Evolutionary conservation across 2,113 vertebrate species (phyloP), one percentile per base, ranked within the genome.

Genomic region (Verasper variegatus): DNA sequence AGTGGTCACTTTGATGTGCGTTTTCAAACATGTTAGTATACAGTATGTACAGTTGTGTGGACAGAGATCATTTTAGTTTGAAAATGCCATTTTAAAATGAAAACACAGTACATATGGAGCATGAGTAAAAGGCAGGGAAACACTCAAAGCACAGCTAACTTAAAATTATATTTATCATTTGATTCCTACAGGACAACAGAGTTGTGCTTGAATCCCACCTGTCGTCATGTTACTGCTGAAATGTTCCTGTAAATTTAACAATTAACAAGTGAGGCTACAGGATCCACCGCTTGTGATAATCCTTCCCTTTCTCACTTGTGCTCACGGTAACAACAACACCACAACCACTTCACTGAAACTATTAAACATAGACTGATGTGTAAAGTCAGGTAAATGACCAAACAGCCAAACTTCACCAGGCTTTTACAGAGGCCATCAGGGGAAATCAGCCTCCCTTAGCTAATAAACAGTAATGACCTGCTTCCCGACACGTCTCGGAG

Each of bases 381-480:
- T 80, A 49, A 88, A 86, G 82, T 89, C 81, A 78, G 71, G 61
- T 51, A 49, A 72, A 64, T 68, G 84, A 89, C 84, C 82, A 80
- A 78, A 84, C 68, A 75, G 71, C 74, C 74, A 62, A 83, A 49
- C 45, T 49, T 49, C 45, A 83, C 82, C 37, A 18, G 63, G 14
- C 73, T 78, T 74, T 80, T 76, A n/a, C 82, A 62, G 54, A 58
- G 64, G 74, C 84, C 83, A 89, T 89, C 86, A 59, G 74, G 90
- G 83, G 78, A 86, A 89, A 85, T 88, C 78, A 84, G 58, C 69
- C 65, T 89, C 88, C 84, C 89, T 83, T 71, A 87, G 84, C 87
- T 91, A 93, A 92, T 93, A 91, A 93, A 89, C 88, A 79, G 88
- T 91, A 90, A 92, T 88, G 88, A 88, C 88, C 92, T 85, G 83